These are phyloP conservation scores for Cuniculus paca DNA, from an alignment of 2,797 vertebrate genomes.

Conservation along the genomic window DNA sequence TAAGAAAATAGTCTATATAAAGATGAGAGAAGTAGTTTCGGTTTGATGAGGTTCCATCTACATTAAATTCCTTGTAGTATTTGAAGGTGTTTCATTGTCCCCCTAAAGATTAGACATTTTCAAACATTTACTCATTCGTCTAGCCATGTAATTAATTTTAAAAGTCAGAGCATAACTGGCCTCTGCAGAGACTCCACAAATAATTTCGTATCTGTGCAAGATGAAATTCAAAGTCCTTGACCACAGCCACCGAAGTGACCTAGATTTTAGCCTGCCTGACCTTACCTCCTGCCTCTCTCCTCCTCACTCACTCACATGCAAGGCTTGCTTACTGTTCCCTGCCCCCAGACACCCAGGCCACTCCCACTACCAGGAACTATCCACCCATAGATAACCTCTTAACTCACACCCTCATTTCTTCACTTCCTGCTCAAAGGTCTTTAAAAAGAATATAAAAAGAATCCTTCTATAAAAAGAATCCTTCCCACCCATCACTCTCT, in stretches of 20 bases:
- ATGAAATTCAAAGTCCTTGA: neutral
- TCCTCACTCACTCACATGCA: fast-evolving
- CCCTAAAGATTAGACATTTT: neutral
- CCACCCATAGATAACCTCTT: neutral
- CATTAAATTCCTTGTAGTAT: neutral
- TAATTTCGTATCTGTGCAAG: neutral
- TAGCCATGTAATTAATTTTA: neutral
- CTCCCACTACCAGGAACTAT: neutral
- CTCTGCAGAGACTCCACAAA: neutral
- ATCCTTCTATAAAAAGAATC: neutral
- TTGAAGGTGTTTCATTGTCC: neutral
- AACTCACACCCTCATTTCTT: neutral
- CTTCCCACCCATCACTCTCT: neutral
- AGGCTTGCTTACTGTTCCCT: neutral
- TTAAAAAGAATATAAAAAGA: too few species aligned
- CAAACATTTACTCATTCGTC: neutral
- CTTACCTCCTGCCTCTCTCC: neutral
- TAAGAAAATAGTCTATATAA: neutral
- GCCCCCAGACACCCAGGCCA: neutral
- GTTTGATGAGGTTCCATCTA: neutral
- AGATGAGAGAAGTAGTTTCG: neutral
- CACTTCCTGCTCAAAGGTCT: neutral
- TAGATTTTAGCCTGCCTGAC: neutral
- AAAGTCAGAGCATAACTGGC: neutral
- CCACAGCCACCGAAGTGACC: neutral